Conservation (phyloP, 2,113 vertebrate genomes). For the Sclerurus mexicanus region DNA sequence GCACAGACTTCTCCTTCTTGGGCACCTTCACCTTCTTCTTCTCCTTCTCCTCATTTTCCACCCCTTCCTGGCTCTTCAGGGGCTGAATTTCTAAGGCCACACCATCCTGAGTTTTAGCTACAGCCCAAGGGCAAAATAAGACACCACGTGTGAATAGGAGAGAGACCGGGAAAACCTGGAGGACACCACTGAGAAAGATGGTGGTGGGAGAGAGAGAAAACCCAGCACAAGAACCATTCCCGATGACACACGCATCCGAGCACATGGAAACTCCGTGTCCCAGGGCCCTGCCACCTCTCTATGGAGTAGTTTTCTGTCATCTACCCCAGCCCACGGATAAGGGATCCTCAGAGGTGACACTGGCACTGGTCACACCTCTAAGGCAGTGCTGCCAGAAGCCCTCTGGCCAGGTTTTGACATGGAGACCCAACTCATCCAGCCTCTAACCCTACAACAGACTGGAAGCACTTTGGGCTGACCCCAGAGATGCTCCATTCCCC, state of each 20-base stretch:
- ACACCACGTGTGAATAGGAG: constrained; percentile 59
- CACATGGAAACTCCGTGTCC: background rate
- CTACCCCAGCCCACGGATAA: background rate
- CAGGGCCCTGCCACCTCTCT: background rate
- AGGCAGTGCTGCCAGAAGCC: background rate
- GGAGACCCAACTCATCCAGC: background rate
- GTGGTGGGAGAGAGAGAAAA: constrained; percentile 38
- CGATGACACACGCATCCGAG: constrained; percentile 3
- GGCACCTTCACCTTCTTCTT: constrained; percentile 86
- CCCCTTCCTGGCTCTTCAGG: constrained; percentile 91
- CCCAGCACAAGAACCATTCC: constrained; percentile 50
- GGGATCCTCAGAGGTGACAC: background rate
- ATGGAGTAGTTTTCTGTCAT: background rate
- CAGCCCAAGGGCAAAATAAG: constrained; percentile 48
- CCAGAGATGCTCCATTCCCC: background rate
- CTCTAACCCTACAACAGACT: background rate
- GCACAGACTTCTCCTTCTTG: constrained; percentile 97
- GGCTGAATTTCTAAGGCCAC: constrained; percentile 96
- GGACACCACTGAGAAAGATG: constrained; percentile 43
- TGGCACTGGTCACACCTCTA: background rate
- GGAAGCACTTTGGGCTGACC: background rate
- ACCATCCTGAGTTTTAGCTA: constrained; percentile 96
- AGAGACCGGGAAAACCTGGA: background rate
- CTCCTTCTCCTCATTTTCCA: constrained; percentile 89
- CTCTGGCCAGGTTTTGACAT: background rate